Evolutionary conservation across 2,888 invertebrate genomes (phyloP), one percentile per base, ranked within the genome.

Genomic region (Congeria kusceri): DNA sequence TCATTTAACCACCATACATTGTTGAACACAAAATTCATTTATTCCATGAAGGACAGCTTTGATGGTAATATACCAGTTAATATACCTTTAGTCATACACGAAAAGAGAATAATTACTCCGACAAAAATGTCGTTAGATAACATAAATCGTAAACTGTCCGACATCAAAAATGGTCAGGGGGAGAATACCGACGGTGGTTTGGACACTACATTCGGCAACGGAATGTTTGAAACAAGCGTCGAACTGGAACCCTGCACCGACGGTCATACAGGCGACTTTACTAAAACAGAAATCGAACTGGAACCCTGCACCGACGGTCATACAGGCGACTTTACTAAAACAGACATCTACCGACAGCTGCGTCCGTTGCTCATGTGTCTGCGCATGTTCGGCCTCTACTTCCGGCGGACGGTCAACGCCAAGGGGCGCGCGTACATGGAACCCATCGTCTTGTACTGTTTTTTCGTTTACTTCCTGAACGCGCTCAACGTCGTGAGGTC

Each of bases 341-440:
- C 75, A 5, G 58, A 69, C 5, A 72, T 80, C 27, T 84, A 80
- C 58, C 46, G 62, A 20, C 83, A 82, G 39, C 25, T 85, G 18
- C 49, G 73, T 15, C 84, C 84, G 20, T 57, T 85, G 61, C 63
- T 85, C 0, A 32, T 72, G 1, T 77, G 77, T 25, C 77, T 85
- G 80, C 65, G 80, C 65, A 29, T 85, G 9, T 82, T 77, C 27
- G 84, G 84, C 18, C 59, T 85, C n/a, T 85, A 67, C 39, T 85
- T 80, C 20, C 66, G 71, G 49, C 65, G 83, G 49, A 70, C 61
- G 2, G 57, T 47, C n/a, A 62, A 53, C 32, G 29, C 25, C 27
- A 71, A 66, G 27, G 78, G 75, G 9, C 28, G 29, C n/a, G 27
- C 68, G 13, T 39, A 66, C 11, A 79, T 57, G 46, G 84, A 75